Conservation (phyloP, 2,113 vertebrate species). For the Syngnathus typhle region DNA sequence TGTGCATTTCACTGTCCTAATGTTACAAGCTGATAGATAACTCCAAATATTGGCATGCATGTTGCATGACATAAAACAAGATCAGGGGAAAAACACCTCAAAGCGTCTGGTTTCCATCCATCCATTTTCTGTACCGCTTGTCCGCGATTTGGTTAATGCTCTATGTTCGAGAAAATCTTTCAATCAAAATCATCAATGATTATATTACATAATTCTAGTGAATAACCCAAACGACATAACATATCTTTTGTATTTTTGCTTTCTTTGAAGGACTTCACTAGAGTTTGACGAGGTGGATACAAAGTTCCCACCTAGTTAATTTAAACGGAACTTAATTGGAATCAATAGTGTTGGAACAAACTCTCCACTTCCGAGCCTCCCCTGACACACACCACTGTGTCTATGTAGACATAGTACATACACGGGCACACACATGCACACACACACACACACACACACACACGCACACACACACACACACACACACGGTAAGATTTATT, state of each 20-base stretch:
- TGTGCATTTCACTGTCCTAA: conserved; percentile 5
- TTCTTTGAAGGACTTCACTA: conserved; percentile 24
- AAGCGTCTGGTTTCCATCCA: not conserved
- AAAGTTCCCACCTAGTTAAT: conserved; percentile 48
- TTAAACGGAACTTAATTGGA: conserved; percentile 59
- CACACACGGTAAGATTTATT: conserved; percentile 1
- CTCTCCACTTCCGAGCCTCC: conserved; percentile 27
- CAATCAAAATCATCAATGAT: not conserved
- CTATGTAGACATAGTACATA: not conserved
- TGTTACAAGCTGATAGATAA: conserved; percentile 37
- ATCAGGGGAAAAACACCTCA: not conserved
- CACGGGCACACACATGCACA: not conserved
- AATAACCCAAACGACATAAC: conserved; percentile 9
- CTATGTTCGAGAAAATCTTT: not conserved
- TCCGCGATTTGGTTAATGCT: not conserved
- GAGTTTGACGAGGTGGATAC: conserved; percentile 51
- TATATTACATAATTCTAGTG: not conserved
- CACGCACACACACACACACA: not conserved
- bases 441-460: not conserved
- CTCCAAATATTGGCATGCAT: conserved; percentile 44
- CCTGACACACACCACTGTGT: conserved; percentile 16
- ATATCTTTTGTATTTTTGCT: conserved; percentile 6
- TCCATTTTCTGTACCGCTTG: not conserved
- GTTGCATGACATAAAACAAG: conserved; percentile 21
- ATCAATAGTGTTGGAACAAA: conserved; percentile 41